Evolutionary conservation across 2,113 vertebrate species (phyloP), one percentile per base, ranked within the genome.

Genomic region (Amia ocellicauda): DNA sequence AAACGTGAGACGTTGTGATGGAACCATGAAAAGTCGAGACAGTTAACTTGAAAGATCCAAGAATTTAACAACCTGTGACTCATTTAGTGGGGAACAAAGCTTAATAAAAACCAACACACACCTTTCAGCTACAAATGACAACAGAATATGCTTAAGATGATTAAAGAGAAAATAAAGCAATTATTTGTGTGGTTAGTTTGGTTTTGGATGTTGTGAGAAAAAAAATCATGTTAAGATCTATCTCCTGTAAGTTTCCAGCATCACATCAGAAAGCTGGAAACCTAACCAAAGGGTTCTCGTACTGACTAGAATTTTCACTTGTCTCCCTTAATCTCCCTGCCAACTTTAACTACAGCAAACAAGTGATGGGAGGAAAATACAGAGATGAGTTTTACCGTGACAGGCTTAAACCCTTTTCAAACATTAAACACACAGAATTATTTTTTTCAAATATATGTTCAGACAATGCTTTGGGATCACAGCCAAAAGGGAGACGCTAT

Each of bases 271-370:
- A 3, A 51, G 68, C 70, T 63, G 59, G 85, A 79, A 83, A 86
- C 72, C 77, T 81, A 78, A 85, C 73, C 79, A 79, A 58, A 56
- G 50, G 59, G 66, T 72, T 55, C 77, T 74, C 77, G 79, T 69
- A 73, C 68, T 76, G 76, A 68, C 81, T 81, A 79, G 84, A 83
- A 84, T 85, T 81, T 83, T 87, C 77, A 83, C 80, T 83, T 85
- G 79, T 85, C 29, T 64, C 72, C 71, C 72, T 69, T 70, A 87
- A 88, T 86, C 85, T 81, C 13, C 52, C 73, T 74, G 73, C 75
- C 76, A 80, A 7, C 31, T 36, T 36, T 11, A 2, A 36, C 31
- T 36, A 36, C 31, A 36, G 31, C 31, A 36, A 36, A 36, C 11
- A 2, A 1, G 11, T 11, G 5, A 36, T 36, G 31, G 31, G 11